A percentile compares a stretch with the other conserved stretches of the same genome.
Conservation (phyloP, 2,113 vertebrate species). For the crab-eating macaque (Macaca fascicularis) region DNA sequence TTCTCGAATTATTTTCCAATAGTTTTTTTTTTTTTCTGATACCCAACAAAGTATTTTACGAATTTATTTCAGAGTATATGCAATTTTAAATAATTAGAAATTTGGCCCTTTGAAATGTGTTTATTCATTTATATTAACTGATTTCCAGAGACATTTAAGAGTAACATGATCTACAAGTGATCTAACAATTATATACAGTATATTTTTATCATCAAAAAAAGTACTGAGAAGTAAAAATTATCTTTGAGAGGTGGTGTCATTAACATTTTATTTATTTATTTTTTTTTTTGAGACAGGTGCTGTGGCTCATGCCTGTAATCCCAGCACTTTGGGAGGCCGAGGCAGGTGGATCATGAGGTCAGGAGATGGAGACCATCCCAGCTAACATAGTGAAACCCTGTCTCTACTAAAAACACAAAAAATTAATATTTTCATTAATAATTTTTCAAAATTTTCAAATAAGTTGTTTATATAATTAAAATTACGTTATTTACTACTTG, state of each 20-base stretch:
- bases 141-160: background rate
- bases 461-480: background rate
- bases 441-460: background rate
- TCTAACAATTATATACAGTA: background rate
- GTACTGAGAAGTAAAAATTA: background rate
- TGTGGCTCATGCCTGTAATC: no score
- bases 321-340: no score
- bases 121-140: background rate
- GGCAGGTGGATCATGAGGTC: no score
- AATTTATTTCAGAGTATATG: conserved; percentile 31
- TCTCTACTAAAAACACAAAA: no score
- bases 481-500: background rate
- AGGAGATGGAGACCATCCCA: no score
- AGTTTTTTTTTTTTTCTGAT: conserved; percentile 74
- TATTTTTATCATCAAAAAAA: background rate
- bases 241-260: background rate
- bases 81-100: conserved; percentile 65
- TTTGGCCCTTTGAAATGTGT: background rate
- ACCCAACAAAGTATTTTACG: conserved; percentile 46
- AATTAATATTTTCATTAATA: background rate
- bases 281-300: no score
- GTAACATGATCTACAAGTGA: background rate
- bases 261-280: background rate
- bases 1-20: conserved; percentile 80
- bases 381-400: no score